Conservation (phyloP, 2,888 invertebrate genomes). For the Athripsodes cinereus region DNA sequence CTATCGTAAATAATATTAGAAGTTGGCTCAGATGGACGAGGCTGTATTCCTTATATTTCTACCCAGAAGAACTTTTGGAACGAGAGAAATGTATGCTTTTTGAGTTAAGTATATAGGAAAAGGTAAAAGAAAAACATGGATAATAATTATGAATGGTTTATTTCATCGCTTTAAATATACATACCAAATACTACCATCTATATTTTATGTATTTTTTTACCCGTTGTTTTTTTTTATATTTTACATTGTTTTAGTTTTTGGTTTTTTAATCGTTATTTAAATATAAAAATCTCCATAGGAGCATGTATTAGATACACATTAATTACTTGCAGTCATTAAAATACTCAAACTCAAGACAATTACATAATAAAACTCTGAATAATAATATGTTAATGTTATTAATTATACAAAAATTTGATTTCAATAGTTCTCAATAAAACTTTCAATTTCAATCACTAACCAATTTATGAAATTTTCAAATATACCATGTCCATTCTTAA, state of each 20-base stretch:
- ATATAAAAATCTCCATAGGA: conserved; percentile 29
- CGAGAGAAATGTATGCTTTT: too few relatives aligned
- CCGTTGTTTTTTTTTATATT: conserved; percentile 37
- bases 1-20: too few relatives aligned
- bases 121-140: conserved; percentile 40
- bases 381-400: not conserved
- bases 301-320: conserved; percentile 28
- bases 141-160: conserved; percentile 53
- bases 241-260: conserved; percentile 29
- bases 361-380: conserved; percentile 14
- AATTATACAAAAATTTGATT: conserved; percentile 17
- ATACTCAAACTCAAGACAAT: conserved; percentile 25
- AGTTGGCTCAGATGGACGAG: too few relatives aligned
- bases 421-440: not conserved
- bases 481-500: conserved; percentile 25
- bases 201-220: conserved; percentile 51
- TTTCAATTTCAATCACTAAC: conserved; percentile 28
- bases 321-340: conserved; percentile 28
- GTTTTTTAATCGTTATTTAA: conserved; percentile 33
- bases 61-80: too few relatives aligned
- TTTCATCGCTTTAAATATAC: conserved; percentile 52
- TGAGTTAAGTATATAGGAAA: too few relatives aligned
- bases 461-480: conserved; percentile 25
- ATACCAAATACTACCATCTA: conserved; percentile 54
- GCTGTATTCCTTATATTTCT: too few relatives aligned